Evolutionary conservation across 2,888 invertebrate genomes (phyloP).

Genomic region (Harmothoe impar): DNA sequence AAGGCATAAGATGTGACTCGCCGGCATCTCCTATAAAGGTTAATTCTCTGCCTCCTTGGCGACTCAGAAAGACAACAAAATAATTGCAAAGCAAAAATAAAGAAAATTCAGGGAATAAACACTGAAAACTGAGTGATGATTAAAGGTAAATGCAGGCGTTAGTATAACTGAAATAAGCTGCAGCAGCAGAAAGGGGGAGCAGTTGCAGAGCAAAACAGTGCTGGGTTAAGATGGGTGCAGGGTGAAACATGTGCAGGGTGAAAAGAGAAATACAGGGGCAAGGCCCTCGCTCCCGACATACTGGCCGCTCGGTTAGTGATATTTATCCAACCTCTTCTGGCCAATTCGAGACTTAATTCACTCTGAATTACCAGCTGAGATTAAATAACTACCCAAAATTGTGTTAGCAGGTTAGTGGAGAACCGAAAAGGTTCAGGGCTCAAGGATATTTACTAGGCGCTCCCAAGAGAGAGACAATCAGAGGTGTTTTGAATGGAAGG

Average conservation of each 20-base stretch:
- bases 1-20: background rate
- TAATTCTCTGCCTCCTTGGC: background rate
- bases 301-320: slow-evolving; percentile 64
- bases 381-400: slow-evolving; percentile 70
- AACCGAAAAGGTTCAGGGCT: slow-evolving; percentile 45
- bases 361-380: slow-evolving; percentile 76
- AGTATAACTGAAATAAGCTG: background rate
- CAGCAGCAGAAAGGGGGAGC: background rate
- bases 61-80: slow-evolving; percentile 14
- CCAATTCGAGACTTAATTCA: slow-evolving; percentile 69
- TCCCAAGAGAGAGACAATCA: background rate
- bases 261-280: slow-evolving; percentile 26
- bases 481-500: slow-evolving; percentile 36
- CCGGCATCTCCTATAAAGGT: background rate
- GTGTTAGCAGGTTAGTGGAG: slow-evolving; percentile 58
- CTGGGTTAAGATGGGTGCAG: slow-evolving; percentile 28
- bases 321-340: slow-evolving; percentile 70
- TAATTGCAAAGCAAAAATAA: slow-evolving; percentile 18
- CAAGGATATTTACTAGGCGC: slow-evolving; percentile 15
- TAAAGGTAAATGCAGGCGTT: background rate
- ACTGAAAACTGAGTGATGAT: background rate
- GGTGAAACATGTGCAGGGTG: slow-evolving; percentile 35
- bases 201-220: background rate
- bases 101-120: background rate
- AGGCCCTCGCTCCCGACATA: slow-evolving; percentile 21